Base-by-base conservation (phyloP, 92 coral and sea anemone species). In the Epizoanthus ramosus region DNA sequence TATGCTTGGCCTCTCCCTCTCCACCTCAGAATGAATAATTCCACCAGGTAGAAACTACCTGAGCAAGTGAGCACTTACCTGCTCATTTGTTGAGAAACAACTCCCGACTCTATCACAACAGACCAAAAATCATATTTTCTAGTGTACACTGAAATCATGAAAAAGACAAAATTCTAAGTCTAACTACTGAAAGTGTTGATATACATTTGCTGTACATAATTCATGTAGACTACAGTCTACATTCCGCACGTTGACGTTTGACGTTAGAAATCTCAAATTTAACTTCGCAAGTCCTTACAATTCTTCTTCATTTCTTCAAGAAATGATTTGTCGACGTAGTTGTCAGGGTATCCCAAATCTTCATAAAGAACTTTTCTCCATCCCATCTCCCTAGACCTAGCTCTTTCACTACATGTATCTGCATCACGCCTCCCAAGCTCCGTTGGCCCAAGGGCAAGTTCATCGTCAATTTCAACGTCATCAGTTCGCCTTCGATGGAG, bases 361-460 rank as follows among this genome's bases (percentile, higher is more conserved):
- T 93, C 98, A 54, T 93, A 95, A 39, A 95, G 89, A 41, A 95
- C 92, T 71, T 95, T 95, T 80, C 89, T 91, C 98, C 98, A 95
- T 3, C 81, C 80, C 52, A 76, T 92, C 58, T 68, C 39, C 28
- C 61, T 52, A 57, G 68, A n/a, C n/a, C n/a, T n/a, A n/a, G n/a
- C 56, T 65, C 47, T 59, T 67, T 37, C 37, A 18, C 12, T 7
- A 47, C 8, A 10, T 1, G 53, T 1, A 47, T 47, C 53, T 6
- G 13, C 53, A 10, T 47, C 15, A 47, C 53, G 53, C 14, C 53
- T 47, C 10, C 12, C 14, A 4, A 72, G 45, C 6, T 19, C 60
- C n/a, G n/a, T n/a, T n/a, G n/a, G n/a, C n/a, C n/a, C n/a, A n/a
- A n/a, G n/a, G n/a, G n/a, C n/a, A n/a, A n/a, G n/a, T n/a, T 2